Base-by-base conservation (phyloP, 2,113 vertebrate species). In the Thryonomys swinderianus region DNA sequence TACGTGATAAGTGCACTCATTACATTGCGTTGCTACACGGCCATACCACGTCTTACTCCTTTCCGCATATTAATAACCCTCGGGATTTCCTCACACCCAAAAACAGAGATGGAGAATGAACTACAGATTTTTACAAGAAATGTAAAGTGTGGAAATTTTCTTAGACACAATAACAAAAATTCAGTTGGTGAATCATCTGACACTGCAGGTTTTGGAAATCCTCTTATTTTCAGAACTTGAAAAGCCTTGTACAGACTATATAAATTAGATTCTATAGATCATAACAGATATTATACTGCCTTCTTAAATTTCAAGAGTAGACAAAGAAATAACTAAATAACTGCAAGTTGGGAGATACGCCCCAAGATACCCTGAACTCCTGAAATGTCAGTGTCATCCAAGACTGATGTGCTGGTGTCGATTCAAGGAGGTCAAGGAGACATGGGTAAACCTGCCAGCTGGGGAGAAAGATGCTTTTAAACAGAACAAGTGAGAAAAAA, bases 291-390 rank as follows among this genome's bases (percentile, higher is more conserved):
- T 45, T 90, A 55, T 48, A 4, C 78, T 64, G 69, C 7, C 2
- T 57, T 76, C n/a, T 61, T 78, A 92, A n/a, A 92, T 83, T 83
- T 59, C 81, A 90, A 40, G 13, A 71, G 30, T 57, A 90, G 37
- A 45, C 64, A 59, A n/a, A 21, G 40, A 87, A 57, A 51, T 8
- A 85, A 92, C 84, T 55, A 92, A 27, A 85, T 34, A 90, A 64
- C 40, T 69, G 11, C 18, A 51, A 69, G 79, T 62, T 69, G 55
- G 86, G 69, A 23, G 5, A 73, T 53, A 78, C 25, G 76, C 34
- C 88, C 20, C 0, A 27, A 64, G 91, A 81, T 5, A 91, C 5
- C 42, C 85, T 74, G 14, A 34, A 48, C 32, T 32, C 27, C 66
- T 61, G 55, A 85, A 94, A 76, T 57, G 7, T 64, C 16, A 89